Evolutionary conservation across 2,113 vertebrate genomes (phyloP), one percentile per base, ranked within the genome.

Genomic region (Agapornis roseicollis): DNA sequence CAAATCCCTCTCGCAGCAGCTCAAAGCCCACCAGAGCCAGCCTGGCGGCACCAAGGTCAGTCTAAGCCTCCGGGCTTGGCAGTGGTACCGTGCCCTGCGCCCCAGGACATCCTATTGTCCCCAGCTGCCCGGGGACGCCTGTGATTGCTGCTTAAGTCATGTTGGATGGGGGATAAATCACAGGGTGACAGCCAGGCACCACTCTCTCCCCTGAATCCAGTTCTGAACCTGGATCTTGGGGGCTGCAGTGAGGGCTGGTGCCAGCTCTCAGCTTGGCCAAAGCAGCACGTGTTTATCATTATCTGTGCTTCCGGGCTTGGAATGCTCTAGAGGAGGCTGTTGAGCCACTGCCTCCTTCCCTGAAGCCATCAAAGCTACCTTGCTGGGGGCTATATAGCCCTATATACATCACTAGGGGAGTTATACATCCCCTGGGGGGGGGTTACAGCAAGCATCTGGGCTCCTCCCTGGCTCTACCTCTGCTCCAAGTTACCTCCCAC

Each of bases 11-110:
- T 99, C 99, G 9, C 99, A 99, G 97, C 98, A 99, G 95, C 98
- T 99, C 84, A 99, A 99, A 97, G 99, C 98, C 46, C 99, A 99
- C 96, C 99, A 99, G 98, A 99, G 98, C 90, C 99, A 99, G 92
- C 98, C 99, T 56, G 98, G 98, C 0, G 97, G 99, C 93, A 99
- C 98, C 98, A 99, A 99, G 99, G 99, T 99, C 97, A 94, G 93
- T 53, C 63, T 60, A 37, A 50, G 35, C 28, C 14, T 13, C 47
- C 24, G 65, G 31, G 17, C 53, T 46, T 55, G 2, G 63, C 35
- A 6, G 20, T 44, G 44, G 24, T 70, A 66, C 22, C 2, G 2
- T 46, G 37, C 29, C 37, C 50, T 49, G 50, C 1, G 3, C 11
- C 22, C 29, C 29, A 60, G 68, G 63, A 49, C 49, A 7, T 55